Base-by-base conservation (phyloP, 2,113 vertebrate genomes). In the Entomyzon cyanotis region DNA sequence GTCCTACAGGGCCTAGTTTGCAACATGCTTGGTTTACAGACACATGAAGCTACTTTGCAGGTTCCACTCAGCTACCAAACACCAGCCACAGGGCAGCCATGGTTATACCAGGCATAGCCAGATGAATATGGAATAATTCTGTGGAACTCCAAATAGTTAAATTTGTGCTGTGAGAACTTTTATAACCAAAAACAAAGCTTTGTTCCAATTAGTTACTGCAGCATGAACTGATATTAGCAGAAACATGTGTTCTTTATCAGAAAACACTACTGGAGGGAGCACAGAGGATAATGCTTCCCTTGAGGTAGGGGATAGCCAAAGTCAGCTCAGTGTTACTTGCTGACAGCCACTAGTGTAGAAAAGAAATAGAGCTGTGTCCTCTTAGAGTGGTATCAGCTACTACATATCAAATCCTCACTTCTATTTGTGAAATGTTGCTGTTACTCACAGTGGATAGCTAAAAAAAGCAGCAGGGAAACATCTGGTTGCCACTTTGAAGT, bases 331-430 rank as follows among this genome's bases (percentile, higher is more conserved):
- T 20, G 33, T 49, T 58, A 81, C 55, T 87, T 91, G 47, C 87
- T 92, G 88, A 87, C 62, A 91, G 87, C 33, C 58, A 47, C 49
- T 59, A 77, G n/a, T 11, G 12, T 30, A 53, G 41, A 70, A 80
- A 80, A 91, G 35, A 92, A 94, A 83, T 53, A 89, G 59, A 87
- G 83, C 80, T 93, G 56, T 85, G 78, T 75, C 93, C 47, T 86
- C 25, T 63, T 44, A 55, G 35, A 68, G 44, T n/a, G 60, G 5
- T 84, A 93, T 89, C 87, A 91, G 31, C 86, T 82, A 95, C 84
- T 85, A 4, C 25, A 76, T 73, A 70, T 92, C 74, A 80, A 65
- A 53, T n/a, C 42, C 52, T 74, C 27, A 55, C 76, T 86, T 67
- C 27, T 81, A 4, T n/a, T 77, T 70, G 46, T 2, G 2, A 69